Evolutionary conservation across 1,140 invertebrate species (phyloP).

Genomic region (Drosophila malerkotliana): DNA sequence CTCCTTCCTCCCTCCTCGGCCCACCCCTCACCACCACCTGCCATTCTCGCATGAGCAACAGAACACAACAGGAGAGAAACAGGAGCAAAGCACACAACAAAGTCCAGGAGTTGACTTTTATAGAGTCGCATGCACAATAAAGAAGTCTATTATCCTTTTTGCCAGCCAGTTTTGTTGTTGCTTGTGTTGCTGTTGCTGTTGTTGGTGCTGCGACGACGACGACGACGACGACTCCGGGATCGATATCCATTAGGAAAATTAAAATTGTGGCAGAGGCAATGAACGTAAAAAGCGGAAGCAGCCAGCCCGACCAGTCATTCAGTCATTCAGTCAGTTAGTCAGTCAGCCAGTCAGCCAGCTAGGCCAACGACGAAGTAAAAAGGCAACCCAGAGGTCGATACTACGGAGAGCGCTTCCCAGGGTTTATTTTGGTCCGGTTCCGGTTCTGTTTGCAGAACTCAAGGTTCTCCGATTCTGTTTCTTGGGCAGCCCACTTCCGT

Average conservation of each 20-base stretch:
- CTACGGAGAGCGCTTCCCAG: conserved; percentile 20
- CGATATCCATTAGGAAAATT: conserved; percentile 84
- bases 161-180: conserved; percentile 64
- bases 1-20: neutral
- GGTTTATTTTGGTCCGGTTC: conserved; percentile 2
- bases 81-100: conserved; percentile 60
- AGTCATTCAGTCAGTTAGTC: conserved; percentile 35
- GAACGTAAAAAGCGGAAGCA: conserved; percentile 83
- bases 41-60: conserved; percentile 52
- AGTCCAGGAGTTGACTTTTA: conserved; percentile 84
- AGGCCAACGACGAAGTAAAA: conserved; percentile 26
- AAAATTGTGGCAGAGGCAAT: conserved; percentile 84
- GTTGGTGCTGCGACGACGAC: conserved; percentile 35
- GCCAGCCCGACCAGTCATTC: conserved; percentile 61
- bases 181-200: conserved; percentile 46
- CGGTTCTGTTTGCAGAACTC: conserved; percentile 15
- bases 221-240: conserved; percentile 62
- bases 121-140: conserved; percentile 84
- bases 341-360: conserved; percentile 33
- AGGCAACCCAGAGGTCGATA: conserved; percentile 44
- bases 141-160: conserved; percentile 84
- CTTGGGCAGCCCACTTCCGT: conserved; percentile 46
- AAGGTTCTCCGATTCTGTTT: conserved; percentile 13
- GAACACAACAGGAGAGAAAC: conserved; percentile 35
- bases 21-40: neutral